phyloP scores from a whole-genome alignment of 2,113 vertebrate genomes.

The Xiphophorus hellerii region DNA sequence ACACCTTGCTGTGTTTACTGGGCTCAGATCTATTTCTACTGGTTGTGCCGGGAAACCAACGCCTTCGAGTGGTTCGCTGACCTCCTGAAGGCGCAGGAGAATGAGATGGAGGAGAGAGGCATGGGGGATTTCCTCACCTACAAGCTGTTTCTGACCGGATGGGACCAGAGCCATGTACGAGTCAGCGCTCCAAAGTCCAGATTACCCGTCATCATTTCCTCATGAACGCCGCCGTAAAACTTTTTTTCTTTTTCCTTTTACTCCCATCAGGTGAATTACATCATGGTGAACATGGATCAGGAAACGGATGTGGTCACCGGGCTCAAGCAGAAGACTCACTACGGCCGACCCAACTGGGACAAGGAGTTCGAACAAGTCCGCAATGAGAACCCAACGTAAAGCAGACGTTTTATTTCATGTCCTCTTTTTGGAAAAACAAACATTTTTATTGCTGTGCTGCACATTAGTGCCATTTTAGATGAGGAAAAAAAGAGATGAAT shows the following conservation, averaged over 20 bases:
- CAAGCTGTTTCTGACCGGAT: conserved; percentile 89
- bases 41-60: conserved; percentile 90
- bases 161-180: conserved; percentile 88
- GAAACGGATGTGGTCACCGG: conserved; percentile 86
- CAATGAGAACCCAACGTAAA: conserved; percentile 87
- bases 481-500: too few relatives aligned
- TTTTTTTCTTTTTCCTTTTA: not conserved
- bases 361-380: conserved; percentile 87
- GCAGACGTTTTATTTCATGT: not conserved
- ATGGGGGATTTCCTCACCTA: conserved; percentile 89
- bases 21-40: conserved; percentile 93
- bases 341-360: conserved; percentile 90
- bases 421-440: not conserved
- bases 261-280: conserved; percentile 70
- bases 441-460: not conserved
- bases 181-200: conserved; percentile 23
- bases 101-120: conserved; percentile 88
- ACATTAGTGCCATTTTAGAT: too few relatives aligned
- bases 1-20: conserved; percentile 32
- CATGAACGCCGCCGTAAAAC: not conserved
- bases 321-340: conserved; percentile 91
- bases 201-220: not conserved
- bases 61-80: conserved; percentile 94
- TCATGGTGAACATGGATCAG: conserved; percentile 81
- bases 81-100: conserved; percentile 88